Conservation (phyloP, 2,797 vertebrate genomes). For the Spheniscus humboldti region DNA sequence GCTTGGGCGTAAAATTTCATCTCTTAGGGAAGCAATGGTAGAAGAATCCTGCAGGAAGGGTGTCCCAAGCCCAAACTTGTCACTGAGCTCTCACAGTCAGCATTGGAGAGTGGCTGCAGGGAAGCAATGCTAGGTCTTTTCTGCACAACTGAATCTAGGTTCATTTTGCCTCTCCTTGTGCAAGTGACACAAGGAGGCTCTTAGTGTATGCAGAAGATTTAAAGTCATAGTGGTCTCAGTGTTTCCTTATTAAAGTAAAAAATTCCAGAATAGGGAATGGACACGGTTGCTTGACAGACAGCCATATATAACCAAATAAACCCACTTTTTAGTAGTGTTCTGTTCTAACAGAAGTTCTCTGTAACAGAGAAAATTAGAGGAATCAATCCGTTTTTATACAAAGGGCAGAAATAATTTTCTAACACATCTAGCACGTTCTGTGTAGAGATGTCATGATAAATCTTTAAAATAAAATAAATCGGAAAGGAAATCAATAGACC, state of each 20-base stretch:
- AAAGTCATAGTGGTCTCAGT: not conserved
- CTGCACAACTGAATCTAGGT: not conserved
- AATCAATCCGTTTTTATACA: conserved; percentile 38
- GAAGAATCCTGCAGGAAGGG: not conserved
- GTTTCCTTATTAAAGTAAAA: conserved; percentile 34
- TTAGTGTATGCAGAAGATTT: not conserved
- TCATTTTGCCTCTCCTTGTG: not conserved
- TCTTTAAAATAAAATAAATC: not conserved
- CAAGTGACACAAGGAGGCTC: not conserved
- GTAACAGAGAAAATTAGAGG: not conserved
- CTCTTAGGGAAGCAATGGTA: not conserved
- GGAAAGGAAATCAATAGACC: not conserved
- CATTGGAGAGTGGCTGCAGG: not conserved
- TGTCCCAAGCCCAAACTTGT: not conserved
- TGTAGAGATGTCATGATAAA: not conserved
- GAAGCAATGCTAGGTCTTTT: not conserved
- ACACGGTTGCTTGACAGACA: not conserved
- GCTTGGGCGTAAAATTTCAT: not conserved
- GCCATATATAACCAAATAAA: conserved; percentile 6
- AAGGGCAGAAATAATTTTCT: not conserved
- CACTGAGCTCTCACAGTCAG: not conserved
- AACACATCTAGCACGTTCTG: not conserved
- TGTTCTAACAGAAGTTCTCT: conserved; percentile 29
- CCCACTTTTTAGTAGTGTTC: conserved; percentile 5
- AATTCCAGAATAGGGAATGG: not conserved